These are phyloP conservation scores for Hemichromis elongatus DNA, from an alignment of 2,113 vertebrate species.

Conservation along the genomic window DNA sequence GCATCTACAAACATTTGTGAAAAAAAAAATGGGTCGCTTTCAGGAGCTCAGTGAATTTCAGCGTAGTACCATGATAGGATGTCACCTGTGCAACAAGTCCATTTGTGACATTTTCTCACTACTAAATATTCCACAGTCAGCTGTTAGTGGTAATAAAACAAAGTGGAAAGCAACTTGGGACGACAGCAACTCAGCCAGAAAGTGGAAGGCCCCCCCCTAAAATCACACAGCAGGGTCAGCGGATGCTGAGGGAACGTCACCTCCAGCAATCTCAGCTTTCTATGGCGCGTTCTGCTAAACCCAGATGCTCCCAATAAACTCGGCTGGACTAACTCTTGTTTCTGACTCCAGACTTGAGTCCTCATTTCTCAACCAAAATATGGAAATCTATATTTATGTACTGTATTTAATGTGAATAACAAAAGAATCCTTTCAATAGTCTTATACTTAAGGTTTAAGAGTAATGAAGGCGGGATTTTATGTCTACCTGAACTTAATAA, in stretches of 20 bases:
- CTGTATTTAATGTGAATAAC: not conserved
- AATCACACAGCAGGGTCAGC: not conserved
- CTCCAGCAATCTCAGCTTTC: not conserved
- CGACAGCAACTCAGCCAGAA: not conserved
- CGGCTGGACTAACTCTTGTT: not conserved
- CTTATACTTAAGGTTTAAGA: not conserved
- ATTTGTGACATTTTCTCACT: not conserved
- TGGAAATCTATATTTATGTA: not conserved
- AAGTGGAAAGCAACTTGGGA: not conserved
- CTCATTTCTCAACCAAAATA: not conserved
- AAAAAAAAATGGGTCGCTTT: too few species aligned
- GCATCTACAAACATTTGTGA: not conserved
- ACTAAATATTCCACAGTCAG: not conserved
- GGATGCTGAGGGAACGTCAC: not conserved
- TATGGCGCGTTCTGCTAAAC: not conserved
- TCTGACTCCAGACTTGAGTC: not conserved
- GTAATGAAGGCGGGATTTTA: not conserved
- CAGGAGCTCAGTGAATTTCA: not conserved
- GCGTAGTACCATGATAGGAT: not conserved
- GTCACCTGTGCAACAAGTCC: not conserved
- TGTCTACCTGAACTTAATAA: not conserved
- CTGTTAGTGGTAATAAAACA: not conserved
- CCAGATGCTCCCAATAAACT: not conserved
- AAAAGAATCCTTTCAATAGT: not conserved
- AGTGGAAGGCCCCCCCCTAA: not conserved